A percentile compares a stretch with the other conserved stretches of the same genome.
These are phyloP conservation scores for Lepisosteus osseus DNA, from an alignment of 2,113 vertebrate species.

Conservation along the genomic window DNA sequence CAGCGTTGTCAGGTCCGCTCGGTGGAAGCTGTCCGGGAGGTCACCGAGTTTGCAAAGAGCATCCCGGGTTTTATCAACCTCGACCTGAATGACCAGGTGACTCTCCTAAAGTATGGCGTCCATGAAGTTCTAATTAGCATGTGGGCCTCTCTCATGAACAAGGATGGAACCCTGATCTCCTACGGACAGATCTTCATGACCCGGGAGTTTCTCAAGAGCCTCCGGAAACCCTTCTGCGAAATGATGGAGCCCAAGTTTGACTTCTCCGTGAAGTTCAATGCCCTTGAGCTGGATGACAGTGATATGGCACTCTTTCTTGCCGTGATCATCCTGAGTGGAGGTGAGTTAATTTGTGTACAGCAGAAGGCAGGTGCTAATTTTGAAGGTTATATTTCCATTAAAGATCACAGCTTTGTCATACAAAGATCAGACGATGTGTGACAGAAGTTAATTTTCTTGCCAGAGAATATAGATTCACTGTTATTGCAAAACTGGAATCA, in stretches of 20 bases:
- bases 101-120: slow-evolving; percentile 92
- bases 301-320: slow-evolving; percentile 97
- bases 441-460: too few species aligned
- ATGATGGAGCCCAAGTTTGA: slow-evolving; percentile 99
- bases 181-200: slow-evolving; percentile 98
- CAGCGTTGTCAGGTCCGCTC: slow-evolving; percentile 92
- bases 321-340: slow-evolving; percentile 96
- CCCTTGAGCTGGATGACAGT: slow-evolving; percentile 93
- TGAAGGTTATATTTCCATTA: too few species aligned
- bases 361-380: too few species aligned
- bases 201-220: slow-evolving; percentile 93
- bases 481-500: too few species aligned
- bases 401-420: too few species aligned
- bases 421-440: too few species aligned
- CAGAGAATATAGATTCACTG: too few species aligned
- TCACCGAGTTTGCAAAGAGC: slow-evolving; percentile 95
- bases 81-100: slow-evolving; percentile 97
- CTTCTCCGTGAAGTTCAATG: slow-evolving; percentile 97
- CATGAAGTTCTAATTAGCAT: slow-evolving; percentile 95
- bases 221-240: slow-evolving; percentile 91
- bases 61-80: slow-evolving; percentile 90
- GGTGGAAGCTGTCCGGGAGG: slow-evolving; percentile 90
- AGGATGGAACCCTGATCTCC: slow-evolving; percentile 92
- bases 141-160: slow-evolving; percentile 96
- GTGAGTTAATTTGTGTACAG: slow-evolving; percentile 55